Conservation (phyloP, 1,140 invertebrate genomes). For the Penaeus japonicus region DNA sequence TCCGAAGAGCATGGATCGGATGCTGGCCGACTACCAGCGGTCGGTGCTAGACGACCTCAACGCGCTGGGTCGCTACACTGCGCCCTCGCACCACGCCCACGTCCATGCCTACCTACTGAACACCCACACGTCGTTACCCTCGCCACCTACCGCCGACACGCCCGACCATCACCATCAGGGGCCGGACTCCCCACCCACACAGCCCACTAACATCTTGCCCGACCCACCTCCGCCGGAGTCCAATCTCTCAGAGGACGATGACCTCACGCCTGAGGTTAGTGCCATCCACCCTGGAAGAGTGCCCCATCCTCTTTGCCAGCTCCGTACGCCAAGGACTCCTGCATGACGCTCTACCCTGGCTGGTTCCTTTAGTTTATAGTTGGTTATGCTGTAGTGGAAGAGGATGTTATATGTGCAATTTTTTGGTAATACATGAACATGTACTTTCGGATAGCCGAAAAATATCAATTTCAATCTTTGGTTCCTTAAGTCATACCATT, state of each 20-base stretch:
- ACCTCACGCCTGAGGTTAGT: conserved; percentile 50
- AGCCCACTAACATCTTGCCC: conserved; percentile 21
- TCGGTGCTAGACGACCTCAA: conserved; percentile 40
- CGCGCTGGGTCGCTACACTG: conserved; percentile 43
- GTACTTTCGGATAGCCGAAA: no score
- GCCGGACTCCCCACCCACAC: conserved; percentile 1
- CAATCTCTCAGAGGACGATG: conserved; percentile 6
- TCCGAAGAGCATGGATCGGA: conserved; percentile 41
- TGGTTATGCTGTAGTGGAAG: no score
- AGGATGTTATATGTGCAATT: no score
- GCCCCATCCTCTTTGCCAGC: no score
- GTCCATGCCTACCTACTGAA: conserved; percentile 41
- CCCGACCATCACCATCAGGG: conserved; percentile 36
- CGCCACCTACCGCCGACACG: conserved; percentile 39
- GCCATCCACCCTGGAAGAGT: no score
- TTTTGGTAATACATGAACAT: no score
- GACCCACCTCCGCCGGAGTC: conserved; percentile 15
- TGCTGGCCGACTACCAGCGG: conserved; percentile 44
- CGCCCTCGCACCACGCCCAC: neutral
- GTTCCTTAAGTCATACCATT: no score
- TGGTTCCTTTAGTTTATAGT: no score
- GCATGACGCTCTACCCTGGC: no score
- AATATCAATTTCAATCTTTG: no score
- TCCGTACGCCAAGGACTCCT: no score
- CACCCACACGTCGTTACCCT: conserved; percentile 38